Percentiles rank a stretch among this genome's conserved stretches.
Evolutionary conservation across 2,888 invertebrate species (phyloP).

Genomic region (Myopa testacea): DNA sequence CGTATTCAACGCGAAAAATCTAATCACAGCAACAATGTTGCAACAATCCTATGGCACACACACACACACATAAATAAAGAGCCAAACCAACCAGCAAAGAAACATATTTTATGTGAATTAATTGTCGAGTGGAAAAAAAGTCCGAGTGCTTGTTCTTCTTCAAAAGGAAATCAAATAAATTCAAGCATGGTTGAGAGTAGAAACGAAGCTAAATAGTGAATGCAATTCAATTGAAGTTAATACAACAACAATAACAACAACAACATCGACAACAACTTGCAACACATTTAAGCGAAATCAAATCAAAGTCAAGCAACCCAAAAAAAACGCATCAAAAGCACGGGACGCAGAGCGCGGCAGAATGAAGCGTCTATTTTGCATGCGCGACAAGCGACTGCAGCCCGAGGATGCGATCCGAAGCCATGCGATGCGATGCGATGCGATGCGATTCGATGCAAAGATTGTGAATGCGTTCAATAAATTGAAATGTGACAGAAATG

Average conservation of each 20-base stretch:
- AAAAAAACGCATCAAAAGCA: conserved; percentile 1
- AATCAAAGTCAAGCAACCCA: conserved; percentile 20
- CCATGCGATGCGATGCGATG: conserved; percentile 10
- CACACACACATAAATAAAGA: background rate
- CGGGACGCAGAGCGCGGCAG: background rate
- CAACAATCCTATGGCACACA: no score
- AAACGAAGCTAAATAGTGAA: background rate
- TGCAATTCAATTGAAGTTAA: background rate
- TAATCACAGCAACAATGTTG: no score
- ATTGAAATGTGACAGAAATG: conserved; percentile 38
- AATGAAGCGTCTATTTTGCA: conserved; percentile 1
- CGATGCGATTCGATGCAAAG: conserved; percentile 17
- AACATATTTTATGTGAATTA: conserved; percentile 24
- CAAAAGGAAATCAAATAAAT: conserved; percentile 29
- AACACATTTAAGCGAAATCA: conserved; percentile 24
- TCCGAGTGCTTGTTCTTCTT: background rate
- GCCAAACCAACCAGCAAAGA: background rate
- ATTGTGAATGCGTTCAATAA: conserved; percentile 38
- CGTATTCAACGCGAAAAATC: no score
- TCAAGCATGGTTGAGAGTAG: background rate
- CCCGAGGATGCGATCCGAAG: conserved; percentile 11
- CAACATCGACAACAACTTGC: conserved; percentile 5
- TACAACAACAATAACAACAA: conserved; percentile 7
- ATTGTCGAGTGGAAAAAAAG: background rate
- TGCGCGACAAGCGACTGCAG: conserved; percentile 13